Base-by-base conservation (phyloP, 2,113 vertebrate genomes). In the Lophochroa leadbeateri region DNA sequence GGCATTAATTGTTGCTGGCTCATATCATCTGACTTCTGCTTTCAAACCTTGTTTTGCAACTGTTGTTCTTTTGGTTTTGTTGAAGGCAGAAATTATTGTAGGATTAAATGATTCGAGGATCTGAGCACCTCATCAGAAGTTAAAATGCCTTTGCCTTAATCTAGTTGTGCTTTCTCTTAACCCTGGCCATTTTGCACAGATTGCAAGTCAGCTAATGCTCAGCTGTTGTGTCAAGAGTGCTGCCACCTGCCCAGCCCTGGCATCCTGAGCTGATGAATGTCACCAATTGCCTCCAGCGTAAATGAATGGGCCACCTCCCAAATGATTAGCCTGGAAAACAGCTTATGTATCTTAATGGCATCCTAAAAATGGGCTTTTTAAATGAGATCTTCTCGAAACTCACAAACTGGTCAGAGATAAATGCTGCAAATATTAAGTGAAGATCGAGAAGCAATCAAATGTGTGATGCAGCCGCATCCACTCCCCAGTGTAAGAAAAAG, bases 151-250 rank as follows among this genome's bases (percentile, higher is more conserved):
- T 91, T 85, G 31, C 52, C 67, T 87, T 72, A 61, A 61, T 85
- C 65, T 93, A 70, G 31, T 39, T 82, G 70, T 89, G 44, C 57
- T 77, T 88, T 90, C 70, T 58, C 37, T 67, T 76, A 72, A 85
- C 75, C 39, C 53, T 85, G 82, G 9, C 37, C 46, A 33, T 88
- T 93, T 85, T 91, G 29, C 31, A 53, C 33, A 82, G 58, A 80
- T 57, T 41, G 18, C 4, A 8, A 95, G 23, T 85, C 67, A 95
- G 91, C 84, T 96, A 91, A 96, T 86, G 53, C 75, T 95, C 94
- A 96, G 94, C 95, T 96, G 94, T 96, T 0, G 16, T 77, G 75
- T 82, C 65, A 80, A 46, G 53, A 94, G 67, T 31, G 11, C 33
- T 91, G 60, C 76, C 92, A 94, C 60, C 86, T 94, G 91, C 92